A percentile compares a stretch with the other conserved stretches of the same genome.
These are phyloP conservation scores for Sesia bembeciformis DNA, from an alignment of 2,888 invertebrate genomes.

Conservation along the genomic window DNA sequence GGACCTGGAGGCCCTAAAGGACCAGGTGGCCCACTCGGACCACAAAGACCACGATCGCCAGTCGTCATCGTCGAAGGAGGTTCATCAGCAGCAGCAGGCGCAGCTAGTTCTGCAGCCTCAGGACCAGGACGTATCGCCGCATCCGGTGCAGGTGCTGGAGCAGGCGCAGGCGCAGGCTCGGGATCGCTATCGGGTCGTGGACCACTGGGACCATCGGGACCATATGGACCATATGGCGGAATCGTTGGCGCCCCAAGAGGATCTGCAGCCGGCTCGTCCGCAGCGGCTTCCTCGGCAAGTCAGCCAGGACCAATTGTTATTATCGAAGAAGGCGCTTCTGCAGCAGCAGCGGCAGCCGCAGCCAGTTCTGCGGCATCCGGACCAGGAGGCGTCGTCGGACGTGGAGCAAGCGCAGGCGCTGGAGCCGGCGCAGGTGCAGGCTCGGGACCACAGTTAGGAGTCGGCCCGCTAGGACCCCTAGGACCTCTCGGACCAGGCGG, in stretches of 20 bases:
- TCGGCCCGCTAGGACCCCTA: neutral
- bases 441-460: neutral
- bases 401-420: conserved; percentile 1
- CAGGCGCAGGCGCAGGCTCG: neutral
- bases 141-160: conserved; percentile 2
- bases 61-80: too few relatives aligned
- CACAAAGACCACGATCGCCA: too few relatives aligned
- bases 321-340: conserved; percentile 1
- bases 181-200: conserved; percentile 1
- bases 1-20: too few relatives aligned
- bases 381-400: neutral
- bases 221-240: neutral
- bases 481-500: conserved; percentile 4
- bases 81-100: too few relatives aligned
- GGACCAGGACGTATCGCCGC: neutral
- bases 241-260: neutral
- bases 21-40: too few relatives aligned
- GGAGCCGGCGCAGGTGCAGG: conserved; percentile 1
- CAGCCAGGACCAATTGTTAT: conserved; percentile 1
- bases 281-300: conserved; percentile 1
- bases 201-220: neutral
- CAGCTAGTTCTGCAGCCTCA: neutral
- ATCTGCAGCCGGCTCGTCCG: conserved; percentile 2
- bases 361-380: conserved; percentile 1
- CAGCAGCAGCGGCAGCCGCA: conserved; percentile 2